phyloP scores from a whole-genome alignment of 2,797 vertebrate genomes.

The Sphenopsis melanotis region DNA sequence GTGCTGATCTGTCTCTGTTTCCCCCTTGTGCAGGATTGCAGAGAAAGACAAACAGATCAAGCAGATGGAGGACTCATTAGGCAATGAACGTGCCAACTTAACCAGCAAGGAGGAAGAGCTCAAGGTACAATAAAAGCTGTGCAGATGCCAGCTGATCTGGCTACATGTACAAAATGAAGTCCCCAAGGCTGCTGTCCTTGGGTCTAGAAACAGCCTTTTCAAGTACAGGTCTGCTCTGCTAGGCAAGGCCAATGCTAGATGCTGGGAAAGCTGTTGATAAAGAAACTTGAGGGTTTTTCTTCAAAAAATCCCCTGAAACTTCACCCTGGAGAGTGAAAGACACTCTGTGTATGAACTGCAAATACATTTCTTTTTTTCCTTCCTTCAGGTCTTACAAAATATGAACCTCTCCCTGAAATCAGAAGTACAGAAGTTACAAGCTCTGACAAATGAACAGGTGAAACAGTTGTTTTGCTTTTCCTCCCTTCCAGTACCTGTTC shows the following conservation, averaged over 20 bases:
- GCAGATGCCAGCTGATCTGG: not conserved
- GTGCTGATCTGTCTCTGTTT: not conserved
- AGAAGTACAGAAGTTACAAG: constrained; percentile 89
- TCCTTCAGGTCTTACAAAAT: constrained; percentile 79
- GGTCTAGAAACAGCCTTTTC: not conserved
- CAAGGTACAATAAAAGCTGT: constrained; percentile 79
- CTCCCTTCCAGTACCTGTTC: not conserved
- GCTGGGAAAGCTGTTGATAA: not conserved
- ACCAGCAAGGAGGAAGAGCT: constrained; percentile 91
- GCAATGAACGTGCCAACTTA: constrained; percentile 86
- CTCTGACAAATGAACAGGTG: constrained; percentile 91
- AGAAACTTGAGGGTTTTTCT: not conserved
- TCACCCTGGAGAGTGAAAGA: not conserved
- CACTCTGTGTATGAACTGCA: not conserved
- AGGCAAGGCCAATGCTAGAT: not conserved
- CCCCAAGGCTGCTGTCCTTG: not conserved
- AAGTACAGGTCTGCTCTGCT: not conserved
- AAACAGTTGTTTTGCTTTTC: not conserved
- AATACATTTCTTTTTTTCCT: not conserved
- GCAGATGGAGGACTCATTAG: constrained; percentile 91
- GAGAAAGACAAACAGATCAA: constrained; percentile 95
- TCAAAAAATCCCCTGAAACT: not conserved
- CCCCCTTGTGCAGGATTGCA: constrained; percentile 79
- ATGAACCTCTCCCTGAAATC: constrained; percentile 89
- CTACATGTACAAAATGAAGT: not conserved